Percentiles rank a stretch among this genome's conserved stretches.
Evolutionary conservation across 2,113 vertebrate species (phyloP).

Genomic region (Lontra canadensis): DNA sequence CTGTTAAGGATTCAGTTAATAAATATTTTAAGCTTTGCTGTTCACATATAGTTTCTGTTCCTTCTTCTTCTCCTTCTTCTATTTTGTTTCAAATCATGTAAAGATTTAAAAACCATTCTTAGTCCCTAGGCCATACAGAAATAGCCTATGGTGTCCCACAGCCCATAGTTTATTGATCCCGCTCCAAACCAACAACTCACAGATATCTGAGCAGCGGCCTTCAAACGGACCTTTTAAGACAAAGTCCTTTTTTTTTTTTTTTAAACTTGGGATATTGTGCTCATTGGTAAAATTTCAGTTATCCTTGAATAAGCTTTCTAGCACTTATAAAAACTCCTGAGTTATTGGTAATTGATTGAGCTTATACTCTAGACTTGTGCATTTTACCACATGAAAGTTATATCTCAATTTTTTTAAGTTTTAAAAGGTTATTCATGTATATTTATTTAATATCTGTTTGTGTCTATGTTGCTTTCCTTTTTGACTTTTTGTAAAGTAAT

Average conservation of each 20-base stretch:
- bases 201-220: not conserved
- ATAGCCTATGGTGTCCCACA: not conserved
- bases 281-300: not conserved
- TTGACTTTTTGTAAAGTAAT: not conserved
- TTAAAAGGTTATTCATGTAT: not conserved
- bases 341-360: not conserved
- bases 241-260: not conserved
- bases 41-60: not conserved
- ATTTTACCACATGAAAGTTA: not conserved
- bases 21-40: not conserved
- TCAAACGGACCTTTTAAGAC: not conserved
- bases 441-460: not conserved
- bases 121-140: not conserved
- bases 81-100: not conserved
- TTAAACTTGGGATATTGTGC: not conserved
- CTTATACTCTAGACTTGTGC: not conserved
- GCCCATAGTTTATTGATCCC: not conserved
- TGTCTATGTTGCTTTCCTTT: not conserved
- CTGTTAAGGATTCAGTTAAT: not conserved
- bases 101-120: not conserved
- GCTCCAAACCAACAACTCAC: not conserved
- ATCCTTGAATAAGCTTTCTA: not conserved
- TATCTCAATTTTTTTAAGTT: not conserved
- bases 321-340: not conserved
- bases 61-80: not conserved